Evolutionary conservation across 1,140 invertebrate genomes (phyloP).

Genomic region (Cherax quadricarinatus): DNA sequence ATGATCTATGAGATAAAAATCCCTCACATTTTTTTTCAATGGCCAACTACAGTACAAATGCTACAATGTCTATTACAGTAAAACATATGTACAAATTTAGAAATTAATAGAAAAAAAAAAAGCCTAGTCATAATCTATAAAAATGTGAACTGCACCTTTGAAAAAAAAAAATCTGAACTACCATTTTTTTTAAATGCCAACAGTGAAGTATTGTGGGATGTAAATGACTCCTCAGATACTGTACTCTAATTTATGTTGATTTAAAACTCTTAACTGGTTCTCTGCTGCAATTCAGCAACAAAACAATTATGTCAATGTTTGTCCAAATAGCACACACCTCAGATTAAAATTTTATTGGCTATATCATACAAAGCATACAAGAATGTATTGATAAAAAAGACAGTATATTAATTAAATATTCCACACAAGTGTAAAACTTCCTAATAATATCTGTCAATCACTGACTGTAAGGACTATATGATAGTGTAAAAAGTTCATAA

Average conservation of each 20-base stretch:
- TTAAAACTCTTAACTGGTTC: not conserved
- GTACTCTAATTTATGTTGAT: not conserved
- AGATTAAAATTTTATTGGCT: constrained; percentile 67
- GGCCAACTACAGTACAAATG: too few species aligned
- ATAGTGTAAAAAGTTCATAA: not conserved
- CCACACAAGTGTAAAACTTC: constrained; percentile 19
- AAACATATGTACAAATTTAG: too few species aligned
- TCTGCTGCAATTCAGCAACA: not conserved
- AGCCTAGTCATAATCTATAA: too few species aligned
- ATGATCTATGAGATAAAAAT: too few species aligned
- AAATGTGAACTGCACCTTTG: too few species aligned
- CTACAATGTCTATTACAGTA: too few species aligned
- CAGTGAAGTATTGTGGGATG: not conserved
- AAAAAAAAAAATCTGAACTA: too few species aligned
- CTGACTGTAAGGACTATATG: not conserved
- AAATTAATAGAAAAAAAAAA: too few species aligned
- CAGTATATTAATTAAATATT: constrained; percentile 24
- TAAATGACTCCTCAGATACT: constrained; percentile 1
- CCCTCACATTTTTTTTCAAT: too few species aligned
- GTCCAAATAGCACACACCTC: constrained; percentile 66
- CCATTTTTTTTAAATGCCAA: too few species aligned
- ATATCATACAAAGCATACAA: constrained; percentile 63
- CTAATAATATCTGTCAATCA: not conserved
- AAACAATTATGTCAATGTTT: constrained; percentile 33
- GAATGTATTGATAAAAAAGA: constrained; percentile 5